phyloP scores from a whole-genome alignment of 2,888 invertebrate genomes.

The Podabrus alpinus region DNA sequence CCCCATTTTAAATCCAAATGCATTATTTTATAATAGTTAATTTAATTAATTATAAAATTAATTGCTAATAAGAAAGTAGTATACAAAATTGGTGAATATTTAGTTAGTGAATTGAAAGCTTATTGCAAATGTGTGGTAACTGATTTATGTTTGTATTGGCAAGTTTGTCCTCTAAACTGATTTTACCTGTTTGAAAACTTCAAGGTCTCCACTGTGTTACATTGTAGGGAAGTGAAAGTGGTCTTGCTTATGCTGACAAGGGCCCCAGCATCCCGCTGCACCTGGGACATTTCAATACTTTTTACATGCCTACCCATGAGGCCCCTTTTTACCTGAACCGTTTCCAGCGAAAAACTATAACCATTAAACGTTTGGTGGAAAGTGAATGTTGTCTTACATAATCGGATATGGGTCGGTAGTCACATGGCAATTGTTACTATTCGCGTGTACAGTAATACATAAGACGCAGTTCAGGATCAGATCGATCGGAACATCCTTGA shows the following conservation, averaged over 20 bases:
- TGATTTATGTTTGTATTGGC: conserved; percentile 45
- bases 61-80: not conserved
- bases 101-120: not conserved
- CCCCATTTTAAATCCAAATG: not conserved
- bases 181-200: conserved; percentile 58
- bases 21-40: not conserved
- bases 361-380: conserved; percentile 32
- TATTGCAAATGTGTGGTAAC: conserved; percentile 38
- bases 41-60: not conserved
- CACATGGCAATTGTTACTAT: conserved; percentile 44
- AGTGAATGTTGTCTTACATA: conserved; percentile 45
- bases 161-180: conserved; percentile 57
- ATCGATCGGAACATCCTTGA: conserved; percentile 49
- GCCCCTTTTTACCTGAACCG: conserved; percentile 15
- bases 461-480: conserved; percentile 40
- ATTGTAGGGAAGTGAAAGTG: conserved; percentile 59
- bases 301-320: conserved; percentile 1
- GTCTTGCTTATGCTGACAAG: conserved; percentile 55
- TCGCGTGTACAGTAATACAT: conserved; percentile 41
- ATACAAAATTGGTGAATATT: not conserved
- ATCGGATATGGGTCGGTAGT: conserved; percentile 50
- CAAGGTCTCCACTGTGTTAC: conserved; percentile 57
- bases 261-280: conserved; percentile 19
- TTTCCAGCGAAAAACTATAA: conserved; percentile 11
- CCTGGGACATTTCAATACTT: conserved; percentile 9